phyloP scores from a whole-genome alignment of 2,797 vertebrate genomes.

The Tangara arthus region DNA sequence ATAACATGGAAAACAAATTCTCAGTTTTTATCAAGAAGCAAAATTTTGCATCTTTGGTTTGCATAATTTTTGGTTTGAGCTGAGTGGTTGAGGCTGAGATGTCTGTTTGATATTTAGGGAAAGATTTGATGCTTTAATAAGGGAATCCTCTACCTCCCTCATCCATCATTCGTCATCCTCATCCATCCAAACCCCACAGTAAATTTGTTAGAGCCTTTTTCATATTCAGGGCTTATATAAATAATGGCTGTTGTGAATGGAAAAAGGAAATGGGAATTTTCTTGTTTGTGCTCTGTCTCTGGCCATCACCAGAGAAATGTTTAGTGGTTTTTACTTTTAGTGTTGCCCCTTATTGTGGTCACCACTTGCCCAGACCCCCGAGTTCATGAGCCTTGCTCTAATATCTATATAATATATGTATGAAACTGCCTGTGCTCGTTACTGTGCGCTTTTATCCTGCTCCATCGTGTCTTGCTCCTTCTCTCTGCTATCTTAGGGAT shows the following conservation, averaged over 20 bases:
- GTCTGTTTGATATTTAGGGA: conserved; percentile 70
- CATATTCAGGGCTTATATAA: conserved; percentile 76
- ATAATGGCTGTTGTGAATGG: conserved; percentile 67
- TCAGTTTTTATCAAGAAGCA: conserved; percentile 26
- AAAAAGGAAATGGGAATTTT: conserved; percentile 49
- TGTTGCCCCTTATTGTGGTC: conserved; percentile 52
- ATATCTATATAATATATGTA: not conserved
- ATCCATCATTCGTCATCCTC: conserved; percentile 75
- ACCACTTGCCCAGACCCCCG: conserved; percentile 2
- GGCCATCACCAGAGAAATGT: not conserved
- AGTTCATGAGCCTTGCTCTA: not conserved
- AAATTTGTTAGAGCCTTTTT: conserved; percentile 79
- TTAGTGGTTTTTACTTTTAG: conserved; percentile 30
- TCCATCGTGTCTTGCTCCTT: conserved; percentile 57
- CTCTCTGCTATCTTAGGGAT: conserved; percentile 73
- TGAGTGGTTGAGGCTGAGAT: conserved; percentile 10
- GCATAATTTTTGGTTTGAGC: conserved; percentile 34
- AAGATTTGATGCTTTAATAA: conserved; percentile 78
- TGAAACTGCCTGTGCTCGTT: conserved; percentile 46
- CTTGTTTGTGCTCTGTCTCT: conserved; percentile 26
- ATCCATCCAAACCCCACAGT: conserved; percentile 74
- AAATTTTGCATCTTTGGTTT: not conserved
- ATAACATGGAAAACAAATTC: conserved; percentile 7
- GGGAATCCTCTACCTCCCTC: conserved; percentile 75
- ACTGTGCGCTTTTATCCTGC: conserved; percentile 60